phyloP scores from a whole-genome alignment of 2,888 invertebrate genomes.

The Eudasyphora cyanicolor region DNA sequence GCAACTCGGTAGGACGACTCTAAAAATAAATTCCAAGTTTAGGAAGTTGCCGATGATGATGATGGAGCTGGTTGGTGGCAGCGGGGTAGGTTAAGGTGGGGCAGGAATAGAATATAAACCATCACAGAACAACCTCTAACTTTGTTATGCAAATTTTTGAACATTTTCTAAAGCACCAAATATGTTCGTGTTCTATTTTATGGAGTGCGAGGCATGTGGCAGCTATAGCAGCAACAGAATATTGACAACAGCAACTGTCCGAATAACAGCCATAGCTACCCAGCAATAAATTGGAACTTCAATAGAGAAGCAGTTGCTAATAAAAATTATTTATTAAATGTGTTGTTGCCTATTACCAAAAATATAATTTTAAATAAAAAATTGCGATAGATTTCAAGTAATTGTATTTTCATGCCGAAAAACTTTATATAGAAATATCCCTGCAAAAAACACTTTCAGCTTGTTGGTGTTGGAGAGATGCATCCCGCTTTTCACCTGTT shows the following conservation, averaged over 20 bases:
- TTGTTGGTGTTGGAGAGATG: too few species aligned
- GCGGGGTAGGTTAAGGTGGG: not conserved
- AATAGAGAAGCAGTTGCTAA: too few species aligned
- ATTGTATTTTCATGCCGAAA: too few species aligned
- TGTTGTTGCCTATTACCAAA: too few species aligned
- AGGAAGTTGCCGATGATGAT: not conserved
- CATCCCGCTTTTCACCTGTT: too few species aligned
- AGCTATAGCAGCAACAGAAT: not conserved
- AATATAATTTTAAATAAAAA: too few species aligned
- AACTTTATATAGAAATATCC: too few species aligned
- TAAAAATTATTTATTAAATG: too few species aligned
- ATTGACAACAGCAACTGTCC: not conserved
- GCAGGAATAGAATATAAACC: not conserved
- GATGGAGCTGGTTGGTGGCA: not conserved
- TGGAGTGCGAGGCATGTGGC: not conserved
- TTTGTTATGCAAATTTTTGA: slow-evolving; percentile 43
- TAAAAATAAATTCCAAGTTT: slow-evolving; percentile 7
- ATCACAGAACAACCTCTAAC: slow-evolving; percentile 8
- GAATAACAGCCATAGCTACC: too few species aligned
- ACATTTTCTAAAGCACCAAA: slow-evolving; percentile 28
- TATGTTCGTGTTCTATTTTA: not conserved
- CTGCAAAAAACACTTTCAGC: too few species aligned
- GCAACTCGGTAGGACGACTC: not conserved
- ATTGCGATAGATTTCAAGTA: too few species aligned
- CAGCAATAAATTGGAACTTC: too few species aligned